A percentile compares a stretch with the other conserved stretches of the same genome.
These are phyloP conservation scores for Pammene fasciana DNA, from an alignment of 2,888 invertebrate genomes.

Conservation along the genomic window DNA sequence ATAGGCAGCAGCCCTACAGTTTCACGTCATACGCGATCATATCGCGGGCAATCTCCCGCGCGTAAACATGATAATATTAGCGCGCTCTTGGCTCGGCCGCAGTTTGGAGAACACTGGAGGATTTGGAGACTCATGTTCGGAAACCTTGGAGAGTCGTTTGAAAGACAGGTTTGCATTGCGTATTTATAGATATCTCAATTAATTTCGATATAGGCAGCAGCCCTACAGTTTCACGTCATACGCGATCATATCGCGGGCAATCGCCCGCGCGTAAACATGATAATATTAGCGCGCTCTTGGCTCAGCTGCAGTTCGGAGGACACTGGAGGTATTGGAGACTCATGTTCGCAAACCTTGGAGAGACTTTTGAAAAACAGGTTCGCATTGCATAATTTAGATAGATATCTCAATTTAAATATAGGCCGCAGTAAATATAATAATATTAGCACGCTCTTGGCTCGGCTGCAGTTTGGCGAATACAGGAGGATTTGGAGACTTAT, in stretches of 20 bases:
- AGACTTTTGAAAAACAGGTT: not conserved
- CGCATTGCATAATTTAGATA: too few species aligned
- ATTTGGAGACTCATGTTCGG: not conserved
- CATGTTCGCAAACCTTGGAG: not conserved
- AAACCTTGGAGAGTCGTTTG: not conserved
- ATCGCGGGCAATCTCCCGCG: conserved; percentile 61
- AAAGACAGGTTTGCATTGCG: not conserved
- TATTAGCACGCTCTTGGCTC: conserved; percentile 38
- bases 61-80: conserved; percentile 41
- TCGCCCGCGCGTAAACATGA: conserved; percentile 47
- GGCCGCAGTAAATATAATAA: conserved; percentile 37
- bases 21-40: conserved; percentile 48
- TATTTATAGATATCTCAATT: too few species aligned
- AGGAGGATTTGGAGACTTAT: conserved; percentile 1
- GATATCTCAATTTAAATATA: too few species aligned
- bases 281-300: conserved; percentile 39
- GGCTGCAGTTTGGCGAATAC: conserved; percentile 16
- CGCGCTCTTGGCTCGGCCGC: conserved; percentile 29
- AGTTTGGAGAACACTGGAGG: conserved; percentile 4
- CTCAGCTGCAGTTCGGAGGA: conserved; percentile 18
- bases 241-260: conserved; percentile 60
- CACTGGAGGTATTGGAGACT: conserved; percentile 1
- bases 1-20: conserved; percentile 23
- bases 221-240: conserved; percentile 32
- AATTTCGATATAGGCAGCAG: conserved; percentile 5